phyloP scores from a whole-genome alignment of 2,797 vertebrate species.

The Ispidina picta region DNA sequence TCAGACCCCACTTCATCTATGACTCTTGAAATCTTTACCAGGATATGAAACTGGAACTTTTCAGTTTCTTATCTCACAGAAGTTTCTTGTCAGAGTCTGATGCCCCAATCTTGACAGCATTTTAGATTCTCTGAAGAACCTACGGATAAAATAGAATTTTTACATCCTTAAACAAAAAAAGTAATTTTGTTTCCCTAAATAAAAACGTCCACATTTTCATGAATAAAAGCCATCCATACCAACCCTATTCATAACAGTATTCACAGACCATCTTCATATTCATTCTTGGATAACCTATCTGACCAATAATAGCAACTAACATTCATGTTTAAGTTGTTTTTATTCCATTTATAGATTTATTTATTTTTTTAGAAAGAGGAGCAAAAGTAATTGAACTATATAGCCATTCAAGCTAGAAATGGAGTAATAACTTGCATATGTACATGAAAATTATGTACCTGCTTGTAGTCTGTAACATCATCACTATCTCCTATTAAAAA shows the following conservation, averaged over 20 bases:
- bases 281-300: neutral
- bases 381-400: neutral
- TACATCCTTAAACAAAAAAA: neutral
- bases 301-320: neutral
- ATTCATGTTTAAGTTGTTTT: neutral
- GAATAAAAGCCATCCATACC: neutral
- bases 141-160: neutral
- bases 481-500: neutral
- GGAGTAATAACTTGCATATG: neutral
- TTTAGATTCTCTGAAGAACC: neutral
- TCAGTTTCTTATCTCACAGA: neutral
- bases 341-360: neutral
- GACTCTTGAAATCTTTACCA: neutral
- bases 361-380: neutral
- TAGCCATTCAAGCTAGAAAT: neutral
- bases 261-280: neutral
- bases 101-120: accelerated
- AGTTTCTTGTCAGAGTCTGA: neutral
- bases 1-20: neutral
- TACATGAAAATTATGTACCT: neutral
- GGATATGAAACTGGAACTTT: neutral
- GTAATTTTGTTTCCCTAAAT: neutral
- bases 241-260: neutral
- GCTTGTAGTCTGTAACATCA: neutral
- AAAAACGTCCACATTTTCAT: neutral